phyloP scores from a whole-genome alignment of 2,113 vertebrate genomes.

The Oreochromis spilurus region DNA sequence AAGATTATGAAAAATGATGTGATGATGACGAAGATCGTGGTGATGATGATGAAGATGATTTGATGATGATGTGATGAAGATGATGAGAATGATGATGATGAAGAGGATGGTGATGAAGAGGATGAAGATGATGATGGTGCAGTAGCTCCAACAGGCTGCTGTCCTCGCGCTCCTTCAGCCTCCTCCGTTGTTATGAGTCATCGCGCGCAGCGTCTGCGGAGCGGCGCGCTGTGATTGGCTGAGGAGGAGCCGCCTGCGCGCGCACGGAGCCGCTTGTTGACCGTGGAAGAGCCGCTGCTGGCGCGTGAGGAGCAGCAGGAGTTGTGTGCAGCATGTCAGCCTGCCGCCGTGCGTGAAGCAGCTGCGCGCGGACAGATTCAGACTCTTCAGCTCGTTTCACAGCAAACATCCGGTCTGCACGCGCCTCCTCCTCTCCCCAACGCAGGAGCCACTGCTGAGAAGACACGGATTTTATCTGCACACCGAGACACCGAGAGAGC shows the following conservation, averaged over 20 bases:
- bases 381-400: background rate
- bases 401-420: background rate
- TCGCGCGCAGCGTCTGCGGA: background rate
- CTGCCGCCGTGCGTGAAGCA: background rate
- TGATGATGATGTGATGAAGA: background rate
- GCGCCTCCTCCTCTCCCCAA: background rate
- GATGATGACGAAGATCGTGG: background rate
- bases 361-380: background rate
- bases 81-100: background rate
- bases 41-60: background rate
- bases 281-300: background rate
- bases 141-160: background rate
- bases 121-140: background rate
- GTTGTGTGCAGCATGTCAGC: background rate
- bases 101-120: background rate
- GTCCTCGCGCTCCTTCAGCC: background rate
- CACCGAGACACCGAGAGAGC: background rate
- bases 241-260: background rate
- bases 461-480: background rate
- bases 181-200: background rate
- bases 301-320: background rate
- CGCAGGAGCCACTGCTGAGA: background rate
- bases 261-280: background rate
- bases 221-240: background rate
- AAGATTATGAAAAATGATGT: background rate